Base-by-base conservation (phyloP, 53 echinoderm and acorn worm genomes). In the Apostichopus leukothele region DNA sequence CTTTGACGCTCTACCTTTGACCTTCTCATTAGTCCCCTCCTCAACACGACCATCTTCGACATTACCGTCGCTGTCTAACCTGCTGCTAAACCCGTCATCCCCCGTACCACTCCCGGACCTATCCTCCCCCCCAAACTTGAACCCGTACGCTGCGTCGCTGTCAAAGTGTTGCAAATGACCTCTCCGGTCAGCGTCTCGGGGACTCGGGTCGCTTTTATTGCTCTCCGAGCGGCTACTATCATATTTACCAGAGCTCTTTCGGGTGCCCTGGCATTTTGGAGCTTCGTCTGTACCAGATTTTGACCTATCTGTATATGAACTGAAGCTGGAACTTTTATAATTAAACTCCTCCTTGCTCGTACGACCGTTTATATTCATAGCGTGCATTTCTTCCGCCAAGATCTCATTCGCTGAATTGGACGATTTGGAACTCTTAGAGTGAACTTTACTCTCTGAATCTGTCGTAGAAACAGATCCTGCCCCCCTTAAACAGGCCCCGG, bases 71-170 rank as follows among this genome's bases (percentile, higher is more conserved):
- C 91, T 78, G 75, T 88, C 75, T 90, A 90, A 52, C 94, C 78
- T 89, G 74, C 93, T 86, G 91, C 93, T 52, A 86, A 12, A 91
- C 93, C 76, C 93, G 89, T 20, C 88, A 75, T 9, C 84, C 84
- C 80, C 88, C 89, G 19, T 76, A 76, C 63, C 88, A 83, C 16
- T 68, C 77, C 71, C 18, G 14, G 9, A 26, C 54, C 7, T n/a
- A 13, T 20, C 54, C 4, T 84, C 66, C 11, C 50, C 84, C 0
- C 55, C 83, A 50, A 84, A 84, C 9, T 63, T 59, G 66, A 84
- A 84, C 66, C 84, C 84, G 25, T 61, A 84, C 2, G 84, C 84
- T 0, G 66, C 67, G 50, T 66, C 84, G 25, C 84, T 84, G 67
- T 84, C 60, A 63, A 61, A 61, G 66, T 39, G 84, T n/a, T 67